These are phyloP conservation scores for Cheilosia urbana DNA, from an alignment of 2,888 invertebrate species.

Conservation along the genomic window DNA sequence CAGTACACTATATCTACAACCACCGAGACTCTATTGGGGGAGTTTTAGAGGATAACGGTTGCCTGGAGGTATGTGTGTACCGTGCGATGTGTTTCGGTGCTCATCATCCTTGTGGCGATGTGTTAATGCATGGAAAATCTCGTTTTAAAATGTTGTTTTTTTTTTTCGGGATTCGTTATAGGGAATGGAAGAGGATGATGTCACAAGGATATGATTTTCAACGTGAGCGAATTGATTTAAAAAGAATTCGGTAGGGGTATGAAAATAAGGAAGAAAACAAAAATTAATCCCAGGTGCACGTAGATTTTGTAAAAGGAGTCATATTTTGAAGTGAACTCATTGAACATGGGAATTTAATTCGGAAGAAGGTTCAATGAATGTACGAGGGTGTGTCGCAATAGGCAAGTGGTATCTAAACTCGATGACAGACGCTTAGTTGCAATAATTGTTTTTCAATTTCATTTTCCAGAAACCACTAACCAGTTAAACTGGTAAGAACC, in stretches of 20 bases:
- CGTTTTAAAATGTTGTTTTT: neutral
- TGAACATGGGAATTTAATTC: constrained; percentile 51
- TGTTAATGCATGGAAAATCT: constrained; percentile 36
- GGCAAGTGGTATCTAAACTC: neutral
- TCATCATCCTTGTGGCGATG: constrained; percentile 14
- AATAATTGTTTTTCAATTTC: too few relatives aligned
- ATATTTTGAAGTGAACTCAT: constrained; percentile 7
- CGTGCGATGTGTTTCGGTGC: constrained; percentile 7
- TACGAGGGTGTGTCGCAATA: neutral
- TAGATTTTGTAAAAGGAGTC: constrained; percentile 9
- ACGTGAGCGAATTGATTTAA: constrained; percentile 41
- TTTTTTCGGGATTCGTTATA: constrained; percentile 18
- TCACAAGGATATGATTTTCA: constrained; percentile 57
- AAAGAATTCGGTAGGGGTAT: neutral
- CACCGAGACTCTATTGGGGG: neutral
- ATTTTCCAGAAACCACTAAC: too few relatives aligned
- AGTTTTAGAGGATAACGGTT: constrained; percentile 28
- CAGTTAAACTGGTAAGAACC: too few relatives aligned
- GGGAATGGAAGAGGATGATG: constrained; percentile 33
- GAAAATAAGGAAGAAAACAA: neutral
- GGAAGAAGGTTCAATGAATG: neutral
- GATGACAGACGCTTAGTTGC: neutral
- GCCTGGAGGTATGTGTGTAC: constrained; percentile 26
- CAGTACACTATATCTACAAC: neutral
- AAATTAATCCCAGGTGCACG: constrained; percentile 22